phyloP scores from a whole-genome alignment of 2,113 vertebrate genomes.

The Phyllopteryx taeniolatus region DNA sequence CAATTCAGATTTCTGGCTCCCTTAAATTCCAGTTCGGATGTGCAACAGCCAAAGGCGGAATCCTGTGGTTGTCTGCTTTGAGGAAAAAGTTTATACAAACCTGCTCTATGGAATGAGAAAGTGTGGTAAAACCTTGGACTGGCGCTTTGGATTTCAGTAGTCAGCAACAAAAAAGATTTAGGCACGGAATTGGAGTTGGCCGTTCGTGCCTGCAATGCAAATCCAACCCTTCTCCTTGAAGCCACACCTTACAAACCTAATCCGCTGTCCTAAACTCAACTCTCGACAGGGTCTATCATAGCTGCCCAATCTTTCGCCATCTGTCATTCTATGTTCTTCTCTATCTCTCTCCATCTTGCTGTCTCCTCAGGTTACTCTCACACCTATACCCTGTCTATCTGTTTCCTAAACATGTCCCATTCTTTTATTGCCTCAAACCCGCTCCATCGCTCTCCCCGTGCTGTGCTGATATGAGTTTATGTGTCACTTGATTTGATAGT shows the following conservation, averaged over 20 bases:
- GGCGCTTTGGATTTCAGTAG: neutral
- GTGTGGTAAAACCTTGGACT: neutral
- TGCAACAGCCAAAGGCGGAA: neutral
- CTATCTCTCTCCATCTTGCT: constrained; percentile 22
- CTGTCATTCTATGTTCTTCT: neutral
- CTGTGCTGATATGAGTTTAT: constrained; percentile 58
- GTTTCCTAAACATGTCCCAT: constrained; percentile 32
- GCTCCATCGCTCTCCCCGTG: constrained; percentile 40
- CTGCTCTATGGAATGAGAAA: neutral
- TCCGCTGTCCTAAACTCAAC: constrained; percentile 3
- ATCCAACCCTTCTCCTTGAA: neutral
- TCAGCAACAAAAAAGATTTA: neutral
- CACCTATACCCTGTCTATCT: constrained; percentile 27
- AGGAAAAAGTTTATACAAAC: neutral
- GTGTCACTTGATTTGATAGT: constrained; percentile 69
- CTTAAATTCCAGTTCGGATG: neutral
- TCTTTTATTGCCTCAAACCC: constrained; percentile 30
- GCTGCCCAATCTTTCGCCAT: neutral
- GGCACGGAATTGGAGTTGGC: neutral
- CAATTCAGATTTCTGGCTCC: neutral
- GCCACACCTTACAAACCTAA: neutral
- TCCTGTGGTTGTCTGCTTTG: neutral
- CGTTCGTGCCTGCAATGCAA: neutral
- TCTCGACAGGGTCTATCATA: neutral
- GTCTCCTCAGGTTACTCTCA: constrained; percentile 23